Conservation (phyloP, 2,888 invertebrate species). For the Eristalinus sepulchralis region DNA sequence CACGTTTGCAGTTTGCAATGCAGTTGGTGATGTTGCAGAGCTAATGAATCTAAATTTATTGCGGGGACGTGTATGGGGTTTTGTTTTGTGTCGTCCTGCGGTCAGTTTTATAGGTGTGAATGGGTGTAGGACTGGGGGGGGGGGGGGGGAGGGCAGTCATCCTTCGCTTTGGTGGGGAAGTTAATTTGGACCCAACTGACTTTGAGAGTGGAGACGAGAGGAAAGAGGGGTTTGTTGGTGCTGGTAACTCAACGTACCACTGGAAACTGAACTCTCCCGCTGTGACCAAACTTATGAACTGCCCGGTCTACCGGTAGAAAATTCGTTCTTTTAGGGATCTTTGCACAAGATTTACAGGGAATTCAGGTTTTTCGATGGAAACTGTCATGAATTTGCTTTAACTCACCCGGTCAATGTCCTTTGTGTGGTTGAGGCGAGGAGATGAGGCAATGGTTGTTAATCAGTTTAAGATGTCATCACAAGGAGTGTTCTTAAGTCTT, state of each 20-base stretch:
- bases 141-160: background rate
- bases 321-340: background rate
- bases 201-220: slow-evolving; percentile 6
- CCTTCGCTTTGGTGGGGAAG: slow-evolving; percentile 18
- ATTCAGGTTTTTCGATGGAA: background rate
- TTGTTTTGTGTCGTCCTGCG: slow-evolving; percentile 48
- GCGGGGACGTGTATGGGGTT: slow-evolving; percentile 59
- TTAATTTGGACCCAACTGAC: slow-evolving; percentile 55
- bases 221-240: slow-evolving; percentile 3
- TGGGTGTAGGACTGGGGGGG: background rate
- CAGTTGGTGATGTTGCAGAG: slow-evolving; percentile 69
- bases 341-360: background rate
- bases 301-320: too few species aligned
- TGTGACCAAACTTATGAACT: background rate
- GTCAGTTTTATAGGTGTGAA: slow-evolving; percentile 43
- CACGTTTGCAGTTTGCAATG: slow-evolving; percentile 70
- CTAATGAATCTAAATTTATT: slow-evolving; percentile 72
- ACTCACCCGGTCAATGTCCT: background rate
- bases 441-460: too few species aligned
- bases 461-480: too few species aligned
- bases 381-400: background rate
- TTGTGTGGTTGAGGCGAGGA: background rate
- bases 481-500: too few species aligned
- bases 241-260: too few species aligned
- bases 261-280: too few species aligned